Evolutionary conservation across 2,888 invertebrate genomes (phyloP), one percentile per base, ranked within the genome.

Genomic region (Drosophila pseudotakahashii): DNA sequence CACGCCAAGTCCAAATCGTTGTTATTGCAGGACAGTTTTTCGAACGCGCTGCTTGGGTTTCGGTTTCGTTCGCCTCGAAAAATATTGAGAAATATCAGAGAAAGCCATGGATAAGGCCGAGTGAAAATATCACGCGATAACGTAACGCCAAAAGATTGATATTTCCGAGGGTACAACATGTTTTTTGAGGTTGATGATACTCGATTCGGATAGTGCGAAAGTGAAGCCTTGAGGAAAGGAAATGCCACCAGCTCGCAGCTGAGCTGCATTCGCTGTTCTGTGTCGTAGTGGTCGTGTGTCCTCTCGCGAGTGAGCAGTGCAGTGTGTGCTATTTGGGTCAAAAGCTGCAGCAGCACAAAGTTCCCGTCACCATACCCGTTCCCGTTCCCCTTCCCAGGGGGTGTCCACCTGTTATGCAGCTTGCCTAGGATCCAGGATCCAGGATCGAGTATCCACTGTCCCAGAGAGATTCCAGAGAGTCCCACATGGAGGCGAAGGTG

Each of bases 401-500:
- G 11, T 48, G 34, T 82, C 85, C 82, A 82, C 85, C 88, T 88
- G 82, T 90, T 90, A 82, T 89, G 81, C 75, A 75, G 76, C 69
- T 77, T 77, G 74, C 70, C 74, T 72, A 81, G 71, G 63, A 47
- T 16, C 68, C 16, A 81, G 71, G 63, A 36, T 16, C 68, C 16
- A 47, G 47, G 30, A 37, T 34, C 34, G 30, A 14, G 16, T 5
- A 5, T 42, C 42, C 39, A 30, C 30, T 30, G 30, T 26, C 26
- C 26, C 26, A 19, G 19, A 26, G 26, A 26, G 26, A 26, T 26
- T 26, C 26, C 19, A 14, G 3, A 14, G 30, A 10, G 7, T 14
- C n/a, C 47, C 47, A 11, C 51, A 92, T 92, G 92, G 92, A 92
- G 81, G 84, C 53, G 77, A 92, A 92, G 89, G 91, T 92, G 78